phyloP scores from a whole-genome alignment of 2,113 vertebrate species.

The Arenaria interpres region DNA sequence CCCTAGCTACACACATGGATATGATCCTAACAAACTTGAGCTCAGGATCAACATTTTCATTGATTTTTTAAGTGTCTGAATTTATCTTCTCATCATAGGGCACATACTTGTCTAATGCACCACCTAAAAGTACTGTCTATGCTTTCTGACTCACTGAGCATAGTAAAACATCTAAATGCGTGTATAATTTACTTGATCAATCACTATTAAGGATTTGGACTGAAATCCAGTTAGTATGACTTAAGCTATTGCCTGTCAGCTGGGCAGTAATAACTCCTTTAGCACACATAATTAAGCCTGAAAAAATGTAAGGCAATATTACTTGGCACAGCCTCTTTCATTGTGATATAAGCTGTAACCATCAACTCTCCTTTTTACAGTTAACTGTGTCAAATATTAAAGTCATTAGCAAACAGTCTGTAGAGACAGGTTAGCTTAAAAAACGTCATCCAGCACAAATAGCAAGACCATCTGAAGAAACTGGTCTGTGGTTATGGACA shows the following conservation, averaged over 20 bases:
- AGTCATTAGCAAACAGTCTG: not conserved
- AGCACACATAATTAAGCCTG: constrained; percentile 7
- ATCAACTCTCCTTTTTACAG: not conserved
- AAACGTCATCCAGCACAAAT: not conserved
- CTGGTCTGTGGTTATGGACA: not conserved
- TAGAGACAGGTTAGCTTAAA: not conserved
- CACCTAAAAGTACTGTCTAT: not conserved
- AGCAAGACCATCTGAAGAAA: not conserved
- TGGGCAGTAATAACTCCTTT: not conserved
- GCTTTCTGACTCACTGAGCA: not conserved
- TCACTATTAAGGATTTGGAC: constrained; percentile 3
- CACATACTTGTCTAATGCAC: not conserved
- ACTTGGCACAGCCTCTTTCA: not conserved
- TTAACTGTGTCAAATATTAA: not conserved
- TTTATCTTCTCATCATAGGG: not conserved
- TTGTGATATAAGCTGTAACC: not conserved
- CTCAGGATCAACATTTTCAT: not conserved
- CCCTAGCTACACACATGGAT: not conserved
- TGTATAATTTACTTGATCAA: constrained; percentile 16
- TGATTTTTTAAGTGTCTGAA: not conserved
- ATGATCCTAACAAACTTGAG: not conserved
- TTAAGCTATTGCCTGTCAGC: not conserved
- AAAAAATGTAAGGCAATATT: not conserved
- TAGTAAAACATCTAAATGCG: constrained; percentile 4
- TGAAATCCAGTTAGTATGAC: constrained; percentile 9